Base-by-base conservation (phyloP, 2,797 vertebrate genomes). In the Melanotaenia pygmaea region DNA sequence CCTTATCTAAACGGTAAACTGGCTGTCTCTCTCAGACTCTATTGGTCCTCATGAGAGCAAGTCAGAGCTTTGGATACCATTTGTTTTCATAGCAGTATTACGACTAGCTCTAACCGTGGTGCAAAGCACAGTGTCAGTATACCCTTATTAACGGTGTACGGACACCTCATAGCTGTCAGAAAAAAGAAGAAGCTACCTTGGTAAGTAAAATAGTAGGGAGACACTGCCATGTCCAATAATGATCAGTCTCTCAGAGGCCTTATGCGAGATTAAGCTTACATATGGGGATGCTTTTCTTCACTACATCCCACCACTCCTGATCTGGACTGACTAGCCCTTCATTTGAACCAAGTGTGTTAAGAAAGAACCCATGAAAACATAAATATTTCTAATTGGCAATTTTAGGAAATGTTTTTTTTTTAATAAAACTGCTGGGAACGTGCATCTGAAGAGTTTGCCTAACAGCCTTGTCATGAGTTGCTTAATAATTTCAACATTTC, bases 201-300 rank as follows among this genome's bases (percentile, higher is more conserved):
- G 82, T 67, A 72, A 76, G 81, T 61, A 28, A 58, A 76, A 82
- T 81, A 59, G 70, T 82, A 53, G 63, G 75, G 77, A 86, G 76
- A 70, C 54, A 1, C 83, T 86, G 90, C 83, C 82, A 81, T 88
- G 73, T 84, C 87, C 77, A 91, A 88, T 91, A 90, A 88, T 85
- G 74, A 89, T 90, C 80, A 85, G 73, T 24, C 76, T 78, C 65
- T 67, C 34, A 32, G 76, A 77, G 80, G 59, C 58, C 71, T 50
- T 79, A 54, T 59, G 70, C 66, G 62, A 88, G 67, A 90, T 82
- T 70, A 70, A 67, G 77, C 81, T 77, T 83, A 82, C 74, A 74
- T 75, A 77, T 73, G 72, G 65, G 32, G 58, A 75, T 71, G 77
- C 69, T 73, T 84, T 67, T 75, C 58, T 79, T 87, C 67, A 54